Evolutionary conservation across 2,888 invertebrate genomes (phyloP).

Genomic region (Lysandra bellargus): DNA sequence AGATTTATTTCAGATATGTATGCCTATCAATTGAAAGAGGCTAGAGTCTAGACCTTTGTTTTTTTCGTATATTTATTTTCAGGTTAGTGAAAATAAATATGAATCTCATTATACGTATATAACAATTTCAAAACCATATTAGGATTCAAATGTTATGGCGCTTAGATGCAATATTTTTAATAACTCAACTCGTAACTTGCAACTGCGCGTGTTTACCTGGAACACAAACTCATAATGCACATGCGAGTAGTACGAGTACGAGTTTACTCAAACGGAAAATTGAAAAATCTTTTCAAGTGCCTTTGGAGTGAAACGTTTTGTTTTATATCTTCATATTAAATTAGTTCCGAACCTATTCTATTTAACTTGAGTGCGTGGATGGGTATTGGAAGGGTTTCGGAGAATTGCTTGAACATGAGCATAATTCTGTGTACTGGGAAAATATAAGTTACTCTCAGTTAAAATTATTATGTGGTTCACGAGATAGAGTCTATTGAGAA

Average conservation of each 20-base stretch:
- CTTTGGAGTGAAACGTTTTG: conserved; percentile 6
- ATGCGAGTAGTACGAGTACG: background rate
- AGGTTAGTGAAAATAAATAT: background rate
- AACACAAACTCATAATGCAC: conserved; percentile 16
- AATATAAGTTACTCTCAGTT: background rate
- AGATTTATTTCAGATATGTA: background rate
- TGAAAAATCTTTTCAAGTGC: conserved; percentile 22
- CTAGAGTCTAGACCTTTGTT: too few relatives aligned
- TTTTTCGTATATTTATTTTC: too few relatives aligned
- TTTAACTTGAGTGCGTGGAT: conserved; percentile 24
- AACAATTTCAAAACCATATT: background rate
- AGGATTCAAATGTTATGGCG: background rate
- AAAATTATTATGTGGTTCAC: too few relatives aligned
- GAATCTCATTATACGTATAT: background rate
- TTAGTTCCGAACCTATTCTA: conserved; percentile 22
- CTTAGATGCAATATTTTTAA: background rate
- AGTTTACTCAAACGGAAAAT: conserved; percentile 17
- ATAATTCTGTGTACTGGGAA: background rate
- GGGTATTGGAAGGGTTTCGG: background rate
- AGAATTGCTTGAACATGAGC: background rate
- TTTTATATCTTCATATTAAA: conserved; percentile 27
- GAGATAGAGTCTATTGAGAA: too few relatives aligned
- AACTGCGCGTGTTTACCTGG: conserved; percentile 8
- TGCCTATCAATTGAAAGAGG: too few relatives aligned
- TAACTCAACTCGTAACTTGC: conserved; percentile 2